Conservation (phyloP, 2,113 vertebrate genomes). For the Panurus biarmicus region DNA sequence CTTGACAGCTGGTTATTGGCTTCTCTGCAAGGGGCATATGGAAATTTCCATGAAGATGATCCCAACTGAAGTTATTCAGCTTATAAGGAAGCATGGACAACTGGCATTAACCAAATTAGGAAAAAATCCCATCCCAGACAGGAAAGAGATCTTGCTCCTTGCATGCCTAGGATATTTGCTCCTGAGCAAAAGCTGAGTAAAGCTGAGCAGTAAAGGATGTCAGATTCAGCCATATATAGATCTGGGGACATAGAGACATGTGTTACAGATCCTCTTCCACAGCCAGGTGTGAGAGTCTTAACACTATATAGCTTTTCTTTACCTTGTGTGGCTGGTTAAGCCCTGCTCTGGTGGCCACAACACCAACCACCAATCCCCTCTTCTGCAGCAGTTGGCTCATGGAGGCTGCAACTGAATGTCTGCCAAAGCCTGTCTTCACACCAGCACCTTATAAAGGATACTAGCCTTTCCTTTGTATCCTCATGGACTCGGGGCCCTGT, state of each 20-base stretch:
- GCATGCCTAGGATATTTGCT: neutral
- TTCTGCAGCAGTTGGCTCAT: neutral
- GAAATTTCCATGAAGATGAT: constrained; percentile 36
- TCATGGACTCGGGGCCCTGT: neutral
- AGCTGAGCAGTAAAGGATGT: neutral
- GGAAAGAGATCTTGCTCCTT: neutral
- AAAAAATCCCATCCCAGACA: neutral
- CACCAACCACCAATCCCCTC: neutral
- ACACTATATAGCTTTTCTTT: neutral
- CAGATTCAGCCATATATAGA: neutral
- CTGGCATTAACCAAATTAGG: neutral
- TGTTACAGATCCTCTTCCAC: neutral
- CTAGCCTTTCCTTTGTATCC: neutral
- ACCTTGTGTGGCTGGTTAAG: neutral
- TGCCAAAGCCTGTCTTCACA: neutral
- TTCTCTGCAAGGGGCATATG: constrained; percentile 23
- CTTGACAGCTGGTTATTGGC: constrained; percentile 55
- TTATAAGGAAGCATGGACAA: neutral
- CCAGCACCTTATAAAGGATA: no score
- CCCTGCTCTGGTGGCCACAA: neutral
- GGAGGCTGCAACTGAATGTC: neutral
- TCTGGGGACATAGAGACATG: neutral
- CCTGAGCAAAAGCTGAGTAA: neutral
- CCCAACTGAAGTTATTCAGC: neutral
- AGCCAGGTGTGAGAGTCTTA: neutral